Percentiles rank a stretch among this genome's conserved stretches.
These are phyloP conservation scores for Anser brachyrhynchus DNA, from an alignment of 2,113 vertebrate species.

Conservation along the genomic window DNA sequence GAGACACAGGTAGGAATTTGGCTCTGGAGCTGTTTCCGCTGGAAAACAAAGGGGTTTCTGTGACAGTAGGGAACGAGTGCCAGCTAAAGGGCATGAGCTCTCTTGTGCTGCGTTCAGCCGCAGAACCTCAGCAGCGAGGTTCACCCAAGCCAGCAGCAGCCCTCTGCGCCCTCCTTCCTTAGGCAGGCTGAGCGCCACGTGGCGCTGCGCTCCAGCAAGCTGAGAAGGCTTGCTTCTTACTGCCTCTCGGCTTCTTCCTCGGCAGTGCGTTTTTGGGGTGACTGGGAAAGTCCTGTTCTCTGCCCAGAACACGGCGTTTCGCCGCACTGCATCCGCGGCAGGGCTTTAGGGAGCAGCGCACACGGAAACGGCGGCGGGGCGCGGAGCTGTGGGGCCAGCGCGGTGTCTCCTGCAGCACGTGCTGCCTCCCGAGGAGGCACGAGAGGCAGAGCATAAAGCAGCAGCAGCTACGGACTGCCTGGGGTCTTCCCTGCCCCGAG, in stretches of 20 bases:
- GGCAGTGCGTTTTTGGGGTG: rapidly evolving
- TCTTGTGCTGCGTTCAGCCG: background rate
- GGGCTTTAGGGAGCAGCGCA: background rate
- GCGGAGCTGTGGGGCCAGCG: background rate
- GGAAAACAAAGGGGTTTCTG: conserved; percentile 34
- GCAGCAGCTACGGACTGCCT: background rate
- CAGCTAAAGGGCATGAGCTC: background rate
- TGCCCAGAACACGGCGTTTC: background rate
- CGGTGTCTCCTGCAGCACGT: background rate
- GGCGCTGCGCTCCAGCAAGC: rapidly evolving
- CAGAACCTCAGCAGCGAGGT: background rate
- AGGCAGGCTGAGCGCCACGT: rapidly evolving
- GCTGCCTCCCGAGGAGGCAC: background rate
- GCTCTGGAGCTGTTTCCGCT: background rate
- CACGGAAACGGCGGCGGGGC: background rate
- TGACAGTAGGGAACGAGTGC: background rate
- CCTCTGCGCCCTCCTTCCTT: background rate
- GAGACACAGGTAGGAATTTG: conserved; percentile 5
- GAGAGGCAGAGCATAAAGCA: background rate
- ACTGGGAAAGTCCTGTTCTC: no score
- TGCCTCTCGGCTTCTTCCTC: background rate
- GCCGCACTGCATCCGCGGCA: rapidly evolving
- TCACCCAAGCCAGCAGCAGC: rapidly evolving
- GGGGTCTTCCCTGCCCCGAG: background rate
- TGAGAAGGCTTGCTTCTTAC: background rate